Conservation (phyloP, 2,113 vertebrate species). For the Chiloscyllium plagiosum region DNA sequence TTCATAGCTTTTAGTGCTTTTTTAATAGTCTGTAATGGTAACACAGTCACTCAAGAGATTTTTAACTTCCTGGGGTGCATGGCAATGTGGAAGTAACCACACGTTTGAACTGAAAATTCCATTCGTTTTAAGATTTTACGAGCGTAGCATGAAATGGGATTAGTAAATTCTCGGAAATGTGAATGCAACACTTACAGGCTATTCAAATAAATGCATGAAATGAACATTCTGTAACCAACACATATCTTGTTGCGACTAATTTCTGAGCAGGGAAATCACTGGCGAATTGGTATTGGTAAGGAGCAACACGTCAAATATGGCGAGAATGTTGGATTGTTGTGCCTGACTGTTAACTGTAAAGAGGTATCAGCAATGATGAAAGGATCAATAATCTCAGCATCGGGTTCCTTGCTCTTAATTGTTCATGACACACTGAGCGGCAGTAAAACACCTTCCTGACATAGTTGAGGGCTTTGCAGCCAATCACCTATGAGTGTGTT, state of each 20-base stretch:
- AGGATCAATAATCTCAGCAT: not conserved
- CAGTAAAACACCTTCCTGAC: not conserved
- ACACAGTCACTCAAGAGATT: slow-evolving; percentile 12
- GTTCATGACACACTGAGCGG: not conserved
- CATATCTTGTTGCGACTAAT: not conserved
- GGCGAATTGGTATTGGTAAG: not conserved
- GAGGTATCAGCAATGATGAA: not conserved
- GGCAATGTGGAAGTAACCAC: slow-evolving; percentile 12
- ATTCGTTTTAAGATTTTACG: slow-evolving; percentile 11
- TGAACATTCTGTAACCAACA: not conserved
- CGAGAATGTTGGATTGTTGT: not conserved
- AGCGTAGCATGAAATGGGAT: not conserved
- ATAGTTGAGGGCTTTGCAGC: not conserved
- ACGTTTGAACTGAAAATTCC: slow-evolving; percentile 14
- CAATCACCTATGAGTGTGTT: not conserved
- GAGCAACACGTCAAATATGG: not conserved
- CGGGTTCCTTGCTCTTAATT: not conserved
- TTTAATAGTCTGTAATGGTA: slow-evolving; percentile 32
- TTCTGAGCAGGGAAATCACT: not conserved
- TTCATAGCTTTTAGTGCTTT: slow-evolving; percentile 26
- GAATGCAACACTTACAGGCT: not conserved
- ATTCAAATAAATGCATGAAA: not conserved
- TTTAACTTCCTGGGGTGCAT: slow-evolving; percentile 31
- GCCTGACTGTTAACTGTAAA: not conserved
- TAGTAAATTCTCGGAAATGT: not conserved